Conservation (phyloP, 1,140 invertebrate species). For the Cyphomyrmex costatus region DNA sequence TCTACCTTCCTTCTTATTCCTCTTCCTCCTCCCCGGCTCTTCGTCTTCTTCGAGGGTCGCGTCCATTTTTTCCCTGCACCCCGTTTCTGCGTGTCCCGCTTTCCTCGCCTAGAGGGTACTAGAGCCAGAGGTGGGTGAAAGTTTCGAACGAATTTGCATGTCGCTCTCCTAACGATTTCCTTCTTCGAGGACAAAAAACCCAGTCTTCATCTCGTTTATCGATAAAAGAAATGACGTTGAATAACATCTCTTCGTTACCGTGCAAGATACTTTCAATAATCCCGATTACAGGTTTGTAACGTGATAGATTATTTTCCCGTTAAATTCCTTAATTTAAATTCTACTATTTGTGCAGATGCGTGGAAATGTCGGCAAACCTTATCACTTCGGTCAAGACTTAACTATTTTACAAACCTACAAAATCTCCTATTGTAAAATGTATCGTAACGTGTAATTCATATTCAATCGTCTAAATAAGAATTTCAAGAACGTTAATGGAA, state of each 20-base stretch:
- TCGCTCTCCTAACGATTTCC: slow-evolving; percentile 80
- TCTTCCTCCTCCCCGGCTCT: slow-evolving; percentile 39
- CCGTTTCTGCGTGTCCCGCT: slow-evolving; percentile 63
- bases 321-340: slow-evolving; percentile 10
- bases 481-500: slow-evolving; percentile 50
- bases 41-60: slow-evolving; percentile 66
- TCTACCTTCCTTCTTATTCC: slow-evolving; percentile 54
- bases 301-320: neutral
- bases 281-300: slow-evolving; percentile 27
- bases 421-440: neutral
- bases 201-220: slow-evolving; percentile 74
- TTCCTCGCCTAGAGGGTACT: slow-evolving; percentile 75
- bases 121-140: slow-evolving; percentile 71
- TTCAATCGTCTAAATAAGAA: slow-evolving; percentile 1
- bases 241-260: slow-evolving; percentile 67
- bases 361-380: neutral
- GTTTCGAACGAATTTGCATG: slow-evolving; percentile 79
- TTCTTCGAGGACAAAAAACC: slow-evolving; percentile 72
- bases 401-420: neutral
- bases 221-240: slow-evolving; percentile 77
- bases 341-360: neutral
- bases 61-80: slow-evolving; percentile 7
- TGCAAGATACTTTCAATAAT: slow-evolving; percentile 68
- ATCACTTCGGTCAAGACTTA: neutral
- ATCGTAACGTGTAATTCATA: neutral